phyloP scores from a whole-genome alignment of 2,113 vertebrate species.

The Chloebia gouldiae region DNA sequence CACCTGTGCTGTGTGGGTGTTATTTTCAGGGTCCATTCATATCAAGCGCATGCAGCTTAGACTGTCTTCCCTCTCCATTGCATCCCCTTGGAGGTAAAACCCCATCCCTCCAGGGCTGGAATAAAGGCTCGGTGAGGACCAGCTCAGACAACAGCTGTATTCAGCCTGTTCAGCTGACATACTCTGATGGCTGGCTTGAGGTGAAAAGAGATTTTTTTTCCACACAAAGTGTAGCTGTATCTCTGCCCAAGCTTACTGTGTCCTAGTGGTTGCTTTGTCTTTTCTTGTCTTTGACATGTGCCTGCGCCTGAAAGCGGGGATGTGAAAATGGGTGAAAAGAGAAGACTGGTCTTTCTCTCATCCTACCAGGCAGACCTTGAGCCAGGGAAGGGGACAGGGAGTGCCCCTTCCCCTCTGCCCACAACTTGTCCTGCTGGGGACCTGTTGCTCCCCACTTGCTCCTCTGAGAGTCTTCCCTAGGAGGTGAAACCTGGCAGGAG shows the following conservation, averaged over 20 bases:
- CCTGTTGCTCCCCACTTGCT: not conserved
- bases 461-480: not conserved
- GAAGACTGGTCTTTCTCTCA: not conserved
- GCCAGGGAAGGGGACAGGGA: not conserved
- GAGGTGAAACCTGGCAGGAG: not conserved
- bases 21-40: not conserved
- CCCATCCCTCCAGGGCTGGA: not conserved
- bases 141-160: not conserved
- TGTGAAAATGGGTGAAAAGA: not conserved
- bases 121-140: not conserved
- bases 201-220: not conserved
- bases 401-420: not conserved
- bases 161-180: not conserved
- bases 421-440: not conserved
- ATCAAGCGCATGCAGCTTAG: rapidly evolving
- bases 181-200: not conserved
- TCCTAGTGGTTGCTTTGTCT: not conserved
- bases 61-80: not conserved
- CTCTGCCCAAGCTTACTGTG: not conserved
- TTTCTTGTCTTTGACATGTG: not conserved
- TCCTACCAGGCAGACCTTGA: not conserved
- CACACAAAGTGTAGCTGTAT: not conserved
- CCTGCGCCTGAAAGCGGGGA: not conserved
- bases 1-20: not conserved
- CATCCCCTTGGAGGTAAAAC: not conserved